Evolutionary conservation across 2,888 invertebrate species (phyloP), one percentile per base, ranked within the genome.

Genomic region (Sympetrum striolatum): DNA sequence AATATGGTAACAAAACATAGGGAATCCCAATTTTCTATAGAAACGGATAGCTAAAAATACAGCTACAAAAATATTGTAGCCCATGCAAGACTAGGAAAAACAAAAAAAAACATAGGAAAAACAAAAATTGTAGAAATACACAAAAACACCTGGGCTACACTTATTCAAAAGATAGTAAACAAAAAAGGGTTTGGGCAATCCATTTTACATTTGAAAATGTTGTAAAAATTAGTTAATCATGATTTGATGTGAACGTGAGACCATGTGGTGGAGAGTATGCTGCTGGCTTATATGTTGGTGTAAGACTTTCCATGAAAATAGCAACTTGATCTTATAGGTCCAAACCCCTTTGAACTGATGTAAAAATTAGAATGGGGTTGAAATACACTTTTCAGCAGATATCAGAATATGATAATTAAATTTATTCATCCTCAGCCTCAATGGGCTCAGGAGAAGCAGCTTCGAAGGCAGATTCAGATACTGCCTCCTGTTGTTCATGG

Each of bases 401-500:
- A 35, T 73, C 73, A 90, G 81, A 80, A 81, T 60, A 60, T 53
- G 64, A 80, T 90, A 81, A 90, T 91, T 58, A 22, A 60, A 60
- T 37, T 86, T 48, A 86, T 86, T 14, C 86, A n/a, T 3, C 44
- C 5, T n/a, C 82, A n/a, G 86, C 86, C 86, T 86, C 86, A 86
- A 86, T 48, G 31, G 35, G 35, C 37, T 60, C 86, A 18, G 31
- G 58, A 37, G 60, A 58, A 39, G 86, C 31, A 14, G 58, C 53
- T 81, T 80, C 90, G 39, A 39, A 44, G 15, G 58, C 39, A 31
- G 64, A 80, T 35, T 90, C 86, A 90, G 91, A 90, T 86, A 90
- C 90, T 90, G 91, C 93, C 94, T 93, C 94, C 97, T 96, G 97
- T 96, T 97, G 97, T 95, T 97, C 97, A 94, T 96, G 96, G 94